Evolutionary conservation across 2,797 vertebrate genomes (phyloP).

Genomic region (Loriculus beryllinus): DNA sequence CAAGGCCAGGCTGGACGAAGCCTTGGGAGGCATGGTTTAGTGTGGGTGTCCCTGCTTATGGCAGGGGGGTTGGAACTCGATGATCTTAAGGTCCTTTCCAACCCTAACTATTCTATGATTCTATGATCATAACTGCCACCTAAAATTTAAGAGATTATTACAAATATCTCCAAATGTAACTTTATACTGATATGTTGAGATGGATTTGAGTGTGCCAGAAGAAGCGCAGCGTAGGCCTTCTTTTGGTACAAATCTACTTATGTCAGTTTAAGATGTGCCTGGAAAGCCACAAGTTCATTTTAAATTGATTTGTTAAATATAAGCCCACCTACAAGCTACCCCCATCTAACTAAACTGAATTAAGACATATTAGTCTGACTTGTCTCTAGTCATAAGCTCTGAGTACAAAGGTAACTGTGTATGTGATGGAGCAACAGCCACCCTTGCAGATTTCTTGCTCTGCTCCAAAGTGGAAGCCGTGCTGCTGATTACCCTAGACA

Average conservation of each 20-base stretch:
- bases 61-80: no score
- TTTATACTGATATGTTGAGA: not conserved
- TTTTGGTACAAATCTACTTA: not conserved
- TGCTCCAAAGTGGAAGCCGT: not conserved
- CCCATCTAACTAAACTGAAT: not conserved
- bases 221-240: not conserved
- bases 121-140: not conserved
- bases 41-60: no score
- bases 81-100: no score
- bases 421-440: not conserved
- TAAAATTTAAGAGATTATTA: not conserved
- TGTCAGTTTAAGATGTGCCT: not conserved
- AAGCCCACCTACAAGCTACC: not conserved
- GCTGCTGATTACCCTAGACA: not conserved
- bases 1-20: no score
- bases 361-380: constrained; percentile 32
- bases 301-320: constrained; percentile 31
- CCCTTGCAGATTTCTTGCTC: not conserved
- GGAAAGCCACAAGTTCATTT: not conserved
- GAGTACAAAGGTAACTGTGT: not conserved
- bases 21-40: no score
- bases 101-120: no score
- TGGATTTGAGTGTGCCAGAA: not conserved
- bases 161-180: not conserved
- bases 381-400: not conserved